Base-by-base conservation (phyloP, 2,797 vertebrate species). In the Sebastes minor region DNA sequence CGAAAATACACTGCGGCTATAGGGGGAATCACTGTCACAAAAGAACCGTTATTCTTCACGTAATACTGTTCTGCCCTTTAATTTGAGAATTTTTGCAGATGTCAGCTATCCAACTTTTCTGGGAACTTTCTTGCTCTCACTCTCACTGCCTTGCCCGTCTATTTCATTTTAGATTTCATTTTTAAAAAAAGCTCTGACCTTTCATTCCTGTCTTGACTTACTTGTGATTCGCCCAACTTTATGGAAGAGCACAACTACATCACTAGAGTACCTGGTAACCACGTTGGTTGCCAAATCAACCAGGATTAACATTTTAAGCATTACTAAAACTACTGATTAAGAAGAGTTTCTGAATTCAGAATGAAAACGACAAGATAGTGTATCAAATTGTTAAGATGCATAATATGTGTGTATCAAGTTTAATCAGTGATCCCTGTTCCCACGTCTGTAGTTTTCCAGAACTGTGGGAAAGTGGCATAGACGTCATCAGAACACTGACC, bases 391-490 rank as follows among this genome's bases (percentile, higher is more conserved):
- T 70, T 8, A n/a, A 12, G 42, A 35, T 13, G 3, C 27, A 28
- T 22, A 9, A 22, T 20, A n/a, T 55, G 42, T 38, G 11, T 66
- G 71, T 13, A 11, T 72, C 23, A 2, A 1, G 2, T 67, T 84
- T 73, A 60, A 74, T 78, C 65, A 68, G 80, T 11, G 52, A 60
- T 28, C n/a, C 6, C 13, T 3, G 23, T 38, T 84, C 77, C 65
- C 82, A 82, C 27, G 11, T 59, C 80, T 73, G 75, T 57, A 22
- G 32, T 57, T 69, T 70, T 71, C 66, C 74, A 69, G 63, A 59
- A 20, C 18, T 71, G 83, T 59, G 76, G 81, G 67, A 71, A 72
- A 72, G 59, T 38, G 64, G 12, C 38, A 49, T 1, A 32, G 60
- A 80, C 22, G 70, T 79, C 65, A 62, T 73, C 27, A 38, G 27